Evolutionary conservation across 2,797 vertebrate genomes (phyloP), one percentile per base, ranked within the genome.

Genomic region (Gallirallus australis): DNA sequence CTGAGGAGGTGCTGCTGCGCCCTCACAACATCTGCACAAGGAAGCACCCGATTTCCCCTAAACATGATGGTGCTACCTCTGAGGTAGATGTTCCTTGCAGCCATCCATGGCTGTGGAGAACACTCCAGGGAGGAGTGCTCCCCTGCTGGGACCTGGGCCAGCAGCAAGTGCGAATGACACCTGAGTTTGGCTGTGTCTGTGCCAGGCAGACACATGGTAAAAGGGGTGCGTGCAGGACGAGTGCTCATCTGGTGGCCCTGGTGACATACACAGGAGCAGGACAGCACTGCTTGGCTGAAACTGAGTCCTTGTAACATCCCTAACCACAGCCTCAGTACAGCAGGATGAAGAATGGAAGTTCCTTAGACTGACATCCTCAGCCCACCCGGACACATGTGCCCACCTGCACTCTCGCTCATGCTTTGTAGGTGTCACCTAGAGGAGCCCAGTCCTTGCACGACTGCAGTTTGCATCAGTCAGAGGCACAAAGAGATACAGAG

Each of bases 41-140:
- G 28, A 53, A 81, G 16, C 1, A 0, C 17, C 15, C 20, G 7
- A 18, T 53, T 57, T 57, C 11, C 17, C 47, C 24, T 31, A 35
- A 24, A 30, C 17, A 45, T 15, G 5, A 12, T 35, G 37, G 33
- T 48, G 8, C 50, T 31, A 53, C 14, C 25, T 53, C 40, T 23
- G 25, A 19, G 20, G 33, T 42, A 73, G 65, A 72, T 3, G 3
- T 6, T n/a, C 40, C 68, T 60, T 2, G 0, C 21, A 65, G 31
- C 14, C 21, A 40, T 5, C 15, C 6, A 1, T 27, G 70, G 45
- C 39, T 1, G 0, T 0, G 42, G 18, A 45, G 42, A 45, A 45
- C 42, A 45, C 42, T 45, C 16, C 42, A 45, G 27, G 15, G 2
- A 42, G 5, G 19, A 42, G 9, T 7, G 13, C 18, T 65, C 23